These are phyloP conservation scores for Aeoliscus strigatus DNA, from an alignment of 2,797 vertebrate species.

Conservation along the genomic window DNA sequence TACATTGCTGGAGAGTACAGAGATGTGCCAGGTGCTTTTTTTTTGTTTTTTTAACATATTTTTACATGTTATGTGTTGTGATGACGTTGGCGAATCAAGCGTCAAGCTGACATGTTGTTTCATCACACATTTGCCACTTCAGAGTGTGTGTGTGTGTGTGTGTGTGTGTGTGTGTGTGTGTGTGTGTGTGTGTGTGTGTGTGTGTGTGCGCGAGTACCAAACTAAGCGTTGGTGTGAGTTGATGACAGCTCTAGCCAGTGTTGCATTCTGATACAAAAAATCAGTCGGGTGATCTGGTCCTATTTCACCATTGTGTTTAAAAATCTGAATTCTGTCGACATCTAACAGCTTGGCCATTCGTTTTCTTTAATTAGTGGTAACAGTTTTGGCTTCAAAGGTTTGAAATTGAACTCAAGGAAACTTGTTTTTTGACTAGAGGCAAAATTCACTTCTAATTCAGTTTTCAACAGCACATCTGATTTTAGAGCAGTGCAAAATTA, in stretches of 20 bases:
- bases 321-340: background rate
- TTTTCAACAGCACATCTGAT: conserved; percentile 16
- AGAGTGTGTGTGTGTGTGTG: conserved; percentile 6
- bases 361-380: conserved; percentile 4
- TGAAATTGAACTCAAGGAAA: conserved; percentile 3
- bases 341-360: too few species aligned
- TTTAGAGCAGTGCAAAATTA: conserved; percentile 35
- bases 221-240: conserved; percentile 9
- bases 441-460: conserved; percentile 12
- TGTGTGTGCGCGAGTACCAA: conserved; percentile 16
- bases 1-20: too few species aligned
- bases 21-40: too few species aligned
- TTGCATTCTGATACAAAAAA: background rate
- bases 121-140: conserved; percentile 25
- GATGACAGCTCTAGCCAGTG: conserved; percentile 14
- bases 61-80: too few species aligned
- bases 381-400: conserved; percentile 1
- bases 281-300: background rate
- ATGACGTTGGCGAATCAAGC: conserved; percentile 21
- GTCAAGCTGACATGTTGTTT: conserved; percentile 18
- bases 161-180: conserved; percentile 2
- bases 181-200: conserved; percentile 2
- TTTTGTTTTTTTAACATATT: too few species aligned
- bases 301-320: background rate
- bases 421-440: conserved; percentile 12